Percentiles rank a stretch among this genome's conserved stretches.
Evolutionary conservation across 1,140 invertebrate species (phyloP).

Genomic region (Drosophila aff.): DNA sequence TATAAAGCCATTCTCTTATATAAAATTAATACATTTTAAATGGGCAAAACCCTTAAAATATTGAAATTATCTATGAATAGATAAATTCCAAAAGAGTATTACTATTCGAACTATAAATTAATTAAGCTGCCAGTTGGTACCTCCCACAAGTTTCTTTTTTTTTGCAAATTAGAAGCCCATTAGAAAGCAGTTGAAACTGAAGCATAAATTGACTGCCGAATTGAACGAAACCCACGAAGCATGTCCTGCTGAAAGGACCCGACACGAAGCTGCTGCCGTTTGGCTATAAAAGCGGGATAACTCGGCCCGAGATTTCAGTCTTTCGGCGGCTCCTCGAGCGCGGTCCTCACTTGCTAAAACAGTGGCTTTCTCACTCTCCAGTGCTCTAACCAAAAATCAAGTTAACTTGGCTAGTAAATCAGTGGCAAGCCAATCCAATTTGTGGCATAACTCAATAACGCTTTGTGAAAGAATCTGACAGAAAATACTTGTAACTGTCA

Average conservation of each 20-base stretch:
- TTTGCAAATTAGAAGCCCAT: constrained; percentile 3
- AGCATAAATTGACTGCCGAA: constrained; percentile 36
- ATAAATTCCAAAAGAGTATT: background rate
- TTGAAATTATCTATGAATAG: background rate
- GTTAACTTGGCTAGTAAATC: constrained; percentile 38
- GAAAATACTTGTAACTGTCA: background rate
- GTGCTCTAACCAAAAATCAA: constrained; percentile 22
- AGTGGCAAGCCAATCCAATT: constrained; percentile 33
- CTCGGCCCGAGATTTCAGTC: constrained; percentile 64
- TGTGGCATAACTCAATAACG: constrained; percentile 35
- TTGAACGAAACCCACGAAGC: constrained; percentile 64
- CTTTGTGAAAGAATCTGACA: constrained; percentile 5
- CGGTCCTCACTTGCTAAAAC: constrained; percentile 5
- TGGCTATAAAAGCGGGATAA: constrained; percentile 70
- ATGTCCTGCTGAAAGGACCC: constrained; percentile 22
- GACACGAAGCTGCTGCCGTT: constrained; percentile 10
- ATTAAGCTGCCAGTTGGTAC: background rate
- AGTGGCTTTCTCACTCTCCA: constrained; percentile 1
- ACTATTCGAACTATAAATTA: background rate
- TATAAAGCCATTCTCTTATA: background rate
- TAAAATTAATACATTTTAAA: background rate
- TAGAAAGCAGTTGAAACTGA: constrained; percentile 42
- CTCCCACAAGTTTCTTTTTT: constrained; percentile 49
- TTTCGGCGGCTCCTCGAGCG: constrained; percentile 31
- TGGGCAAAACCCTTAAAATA: background rate